These are phyloP conservation scores for Saxidomus purpurata DNA, from an alignment of 1,140 invertebrate genomes.

Conservation along the genomic window DNA sequence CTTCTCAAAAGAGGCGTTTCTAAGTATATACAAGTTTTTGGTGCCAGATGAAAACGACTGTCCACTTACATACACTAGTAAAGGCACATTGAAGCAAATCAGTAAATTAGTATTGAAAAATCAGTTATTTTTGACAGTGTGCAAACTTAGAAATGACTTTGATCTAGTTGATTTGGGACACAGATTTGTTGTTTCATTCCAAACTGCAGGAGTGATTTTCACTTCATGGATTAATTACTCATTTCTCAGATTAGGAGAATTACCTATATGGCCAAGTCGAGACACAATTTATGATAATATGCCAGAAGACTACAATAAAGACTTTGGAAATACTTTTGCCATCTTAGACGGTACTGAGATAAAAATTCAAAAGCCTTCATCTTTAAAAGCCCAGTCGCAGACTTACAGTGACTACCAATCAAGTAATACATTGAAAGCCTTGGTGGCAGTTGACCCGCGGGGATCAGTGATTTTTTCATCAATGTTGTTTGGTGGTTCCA, in stretches of 20 bases:
- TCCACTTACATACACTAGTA: not conserved
- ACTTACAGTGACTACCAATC: no score
- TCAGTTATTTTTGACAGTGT: not conserved
- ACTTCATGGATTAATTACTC: not conserved
- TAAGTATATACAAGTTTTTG: not conserved
- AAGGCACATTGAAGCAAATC: not conserved
- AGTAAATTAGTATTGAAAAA: not conserved
- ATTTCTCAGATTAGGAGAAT: not conserved
- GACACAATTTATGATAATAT: not conserved
- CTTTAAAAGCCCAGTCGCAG: not conserved
- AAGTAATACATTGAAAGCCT: not conserved
- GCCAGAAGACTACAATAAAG: not conserved
- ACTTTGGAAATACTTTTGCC: not conserved
- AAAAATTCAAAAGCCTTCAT: not conserved
- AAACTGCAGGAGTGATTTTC: not conserved
- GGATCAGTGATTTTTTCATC: not conserved
- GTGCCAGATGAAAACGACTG: no score
- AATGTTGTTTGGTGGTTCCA: conserved; percentile 1
- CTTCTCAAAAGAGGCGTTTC: not conserved
- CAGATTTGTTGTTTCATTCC: not conserved
- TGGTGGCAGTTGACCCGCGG: not conserved
- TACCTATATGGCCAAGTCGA: not conserved
- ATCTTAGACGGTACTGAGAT: not conserved
- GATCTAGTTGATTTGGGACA: not conserved
- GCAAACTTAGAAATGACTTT: not conserved